These are phyloP conservation scores for Champsocephalus esox DNA, from an alignment of 2,797 vertebrate species.

Conservation along the genomic window DNA sequence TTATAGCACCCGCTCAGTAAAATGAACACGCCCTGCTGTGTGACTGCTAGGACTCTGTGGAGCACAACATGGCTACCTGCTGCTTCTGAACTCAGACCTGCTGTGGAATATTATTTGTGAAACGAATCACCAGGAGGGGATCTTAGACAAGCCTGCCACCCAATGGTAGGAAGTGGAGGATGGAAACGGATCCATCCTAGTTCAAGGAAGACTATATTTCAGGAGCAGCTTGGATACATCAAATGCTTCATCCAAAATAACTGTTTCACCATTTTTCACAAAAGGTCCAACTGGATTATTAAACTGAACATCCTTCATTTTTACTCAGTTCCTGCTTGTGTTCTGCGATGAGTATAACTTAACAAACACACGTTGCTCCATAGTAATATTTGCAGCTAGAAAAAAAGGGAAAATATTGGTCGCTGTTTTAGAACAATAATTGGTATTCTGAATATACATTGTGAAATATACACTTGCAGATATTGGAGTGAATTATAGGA, in stretches of 20 bases:
- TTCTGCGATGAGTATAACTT: conserved; percentile 8
- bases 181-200: conserved; percentile 14
- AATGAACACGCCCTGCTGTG: conserved; percentile 24
- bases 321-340: conserved; percentile 9
- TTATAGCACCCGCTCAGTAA: conserved; percentile 89
- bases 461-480: conserved; percentile 64
- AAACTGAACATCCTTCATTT: conserved; percentile 11
- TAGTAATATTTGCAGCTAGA: conserved; percentile 39
- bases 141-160: conserved; percentile 28
- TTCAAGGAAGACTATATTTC: conserved; percentile 19
- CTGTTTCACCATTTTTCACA: too few species aligned
- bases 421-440: conserved; percentile 42
- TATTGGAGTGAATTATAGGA: conserved; percentile 57
- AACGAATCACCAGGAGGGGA: background rate
- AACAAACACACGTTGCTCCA: conserved; percentile 30
- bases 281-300: conserved; percentile 35
- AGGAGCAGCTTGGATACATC: conserved; percentile 35
- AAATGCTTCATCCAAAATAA: conserved; percentile 7
- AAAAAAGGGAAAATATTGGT: conserved; percentile 45
- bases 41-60: conserved; percentile 46
- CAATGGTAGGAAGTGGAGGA: conserved; percentile 9
- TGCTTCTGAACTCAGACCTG: conserved; percentile 46
- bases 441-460: conserved; percentile 72
- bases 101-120: conserved; percentile 20
- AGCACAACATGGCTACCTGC: conserved; percentile 71